phyloP scores from a whole-genome alignment of 2,888 invertebrate species.

The Sesia bembeciformis region DNA sequence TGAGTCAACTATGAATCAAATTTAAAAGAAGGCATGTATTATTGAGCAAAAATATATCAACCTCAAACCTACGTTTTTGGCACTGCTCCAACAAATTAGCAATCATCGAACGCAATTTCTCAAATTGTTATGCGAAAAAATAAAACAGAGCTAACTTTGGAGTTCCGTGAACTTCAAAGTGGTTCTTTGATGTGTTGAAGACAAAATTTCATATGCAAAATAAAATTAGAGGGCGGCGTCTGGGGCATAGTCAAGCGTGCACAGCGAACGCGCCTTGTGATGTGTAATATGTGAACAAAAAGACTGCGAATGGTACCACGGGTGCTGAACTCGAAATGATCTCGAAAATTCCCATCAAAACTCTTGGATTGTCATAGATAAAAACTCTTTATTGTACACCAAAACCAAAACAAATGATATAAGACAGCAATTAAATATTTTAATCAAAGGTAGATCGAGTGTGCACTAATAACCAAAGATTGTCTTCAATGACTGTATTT shows the following conservation, averaged over 20 bases:
- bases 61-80: neutral
- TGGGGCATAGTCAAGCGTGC: slow-evolving; percentile 17
- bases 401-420: too few relatives aligned
- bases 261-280: slow-evolving; percentile 33
- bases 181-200: slow-evolving; percentile 40
- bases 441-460: too few relatives aligned
- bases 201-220: slow-evolving; percentile 53
- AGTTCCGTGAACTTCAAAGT: slow-evolving; percentile 21
- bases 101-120: neutral
- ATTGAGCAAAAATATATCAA: too few relatives aligned
- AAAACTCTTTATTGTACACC: too few relatives aligned
- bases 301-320: slow-evolving; percentile 16
- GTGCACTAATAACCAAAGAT: too few relatives aligned
- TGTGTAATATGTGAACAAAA: slow-evolving; percentile 45
- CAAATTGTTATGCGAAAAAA: neutral
- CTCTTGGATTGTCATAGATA: too few relatives aligned
- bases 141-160: neutral
- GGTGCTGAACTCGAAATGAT: slow-evolving; percentile 4
- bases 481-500: too few relatives aligned
- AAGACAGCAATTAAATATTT: too few relatives aligned
- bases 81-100: neutral
- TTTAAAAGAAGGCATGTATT: too few relatives aligned
- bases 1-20: too few relatives aligned
- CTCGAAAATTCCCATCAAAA: neutral
- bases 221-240: slow-evolving; percentile 41